Base-by-base conservation (phyloP, 2,113 vertebrate species). In the Cinclus cinclus region DNA sequence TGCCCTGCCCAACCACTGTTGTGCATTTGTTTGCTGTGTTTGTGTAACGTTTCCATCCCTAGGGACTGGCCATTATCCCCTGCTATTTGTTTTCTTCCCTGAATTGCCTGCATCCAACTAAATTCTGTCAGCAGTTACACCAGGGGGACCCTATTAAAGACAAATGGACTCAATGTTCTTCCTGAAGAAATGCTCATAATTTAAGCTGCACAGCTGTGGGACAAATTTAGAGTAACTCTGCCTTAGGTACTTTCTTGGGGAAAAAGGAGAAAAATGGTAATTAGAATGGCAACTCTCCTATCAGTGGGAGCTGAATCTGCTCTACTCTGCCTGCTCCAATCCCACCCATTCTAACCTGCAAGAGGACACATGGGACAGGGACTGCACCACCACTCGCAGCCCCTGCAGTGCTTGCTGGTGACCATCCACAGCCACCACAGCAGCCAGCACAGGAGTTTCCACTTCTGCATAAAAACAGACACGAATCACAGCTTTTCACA, bases 21-120 rank as follows among this genome's bases (percentile, higher is more conserved):
- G 35, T 62, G 82, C 49, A n/a, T 79, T 69, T 77, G 73, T 87
- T 89, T 83, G 73, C 55, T 76, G 60, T 90, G 84, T 93, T 94
- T 95, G 59, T 91, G 84, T 91, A 90, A 95, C 21, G 7, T 81
- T 80, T 53, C 55, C 33, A 67, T 91, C 95, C 90, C 93, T 65
- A 81, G 78, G 59, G 89, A n/a, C 63, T 85, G 55, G 33, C 71
- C 13, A 17, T 70, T 88, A 70, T 21, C 4, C 47, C 58, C 46
- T 49, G 14, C 15, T 25, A 30, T 80, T 97, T 95, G 63, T 90
- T 93, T 95, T 87, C 82, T 55, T 97, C 75, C 50, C 33, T 67
- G 87, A 95, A 94, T 77, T 93, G 87, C 91, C 59, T 91, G 90
- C 79, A 81, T 83, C 90, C 82, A 83, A 88, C 82, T 71, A 88